Percentiles rank a stretch among this genome's conserved stretches.
These are phyloP conservation scores for Antrozous pallidus DNA, from an alignment of 2,797 vertebrate genomes.

Conservation along the genomic window DNA sequence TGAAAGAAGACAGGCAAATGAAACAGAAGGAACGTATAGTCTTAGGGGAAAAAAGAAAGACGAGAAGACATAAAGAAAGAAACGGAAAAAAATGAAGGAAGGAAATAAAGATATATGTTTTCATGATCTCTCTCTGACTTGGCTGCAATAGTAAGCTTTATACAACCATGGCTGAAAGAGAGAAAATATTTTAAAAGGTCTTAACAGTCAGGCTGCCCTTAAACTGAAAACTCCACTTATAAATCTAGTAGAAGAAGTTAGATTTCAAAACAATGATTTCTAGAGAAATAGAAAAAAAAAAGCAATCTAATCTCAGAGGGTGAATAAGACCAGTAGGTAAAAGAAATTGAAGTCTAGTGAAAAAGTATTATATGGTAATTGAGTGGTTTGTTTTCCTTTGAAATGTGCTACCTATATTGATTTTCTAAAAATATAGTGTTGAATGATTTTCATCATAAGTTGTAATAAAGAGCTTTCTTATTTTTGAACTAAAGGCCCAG, in stretches of 20 bases:
- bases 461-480: not conserved
- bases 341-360: not conserved
- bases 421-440: not conserved
- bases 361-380: not conserved
- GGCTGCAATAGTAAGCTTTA: not conserved
- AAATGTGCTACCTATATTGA: not conserved
- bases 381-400: not conserved
- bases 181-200: not conserved
- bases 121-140: not conserved
- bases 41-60: not conserved
- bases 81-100: not conserved
- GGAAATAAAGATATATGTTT: not conserved
- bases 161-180: not conserved
- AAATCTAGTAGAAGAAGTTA: not conserved
- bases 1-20: not conserved
- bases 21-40: not conserved
- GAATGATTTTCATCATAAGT: not conserved
- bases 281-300: not conserved
- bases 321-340: not conserved
- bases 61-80: too few species aligned
- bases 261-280: not conserved
- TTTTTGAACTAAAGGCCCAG: not conserved
- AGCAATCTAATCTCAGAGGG: not conserved
- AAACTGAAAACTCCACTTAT: not conserved
- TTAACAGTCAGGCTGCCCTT: not conserved